A percentile compares a stretch with the other conserved stretches of the same genome.
Conservation (phyloP, 2,797 vertebrate species). For the Sebastiscus tertius region DNA sequence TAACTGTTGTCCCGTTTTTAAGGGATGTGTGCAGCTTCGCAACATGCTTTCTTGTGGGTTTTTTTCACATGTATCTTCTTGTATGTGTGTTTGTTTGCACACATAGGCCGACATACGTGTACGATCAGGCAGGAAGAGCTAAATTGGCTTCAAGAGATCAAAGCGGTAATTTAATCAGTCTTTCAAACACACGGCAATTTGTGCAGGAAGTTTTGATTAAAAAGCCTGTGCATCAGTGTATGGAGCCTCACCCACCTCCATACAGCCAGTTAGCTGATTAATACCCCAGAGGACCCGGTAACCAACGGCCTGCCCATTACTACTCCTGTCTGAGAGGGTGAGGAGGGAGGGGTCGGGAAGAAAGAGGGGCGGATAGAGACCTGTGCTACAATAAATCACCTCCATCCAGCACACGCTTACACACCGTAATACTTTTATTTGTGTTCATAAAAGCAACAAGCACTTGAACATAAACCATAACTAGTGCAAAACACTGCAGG, state of each 20-base stretch:
- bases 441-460: conserved; percentile 5
- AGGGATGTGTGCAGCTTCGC: not conserved
- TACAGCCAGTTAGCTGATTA: conserved; percentile 70
- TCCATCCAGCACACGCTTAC: not conserved
- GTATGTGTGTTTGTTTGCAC: conserved; percentile 25
- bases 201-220: conserved; percentile 69
- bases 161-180: conserved; percentile 69
- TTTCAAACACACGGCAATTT: conserved; percentile 48
- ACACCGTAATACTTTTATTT: conserved; percentile 11
- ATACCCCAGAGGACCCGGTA: conserved; percentile 62
- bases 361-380: conserved; percentile 18
- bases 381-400: conserved; percentile 40
- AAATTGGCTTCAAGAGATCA: conserved; percentile 62
- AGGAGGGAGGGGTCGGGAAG: conserved; percentile 23
- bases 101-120: not conserved
- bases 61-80: conserved; percentile 5
- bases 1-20: not conserved
- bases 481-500: not conserved
- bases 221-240: conserved; percentile 57
- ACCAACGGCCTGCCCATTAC: conserved; percentile 40
- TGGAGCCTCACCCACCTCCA: conserved; percentile 44
- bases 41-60: not conserved
- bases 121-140: conserved; percentile 22
- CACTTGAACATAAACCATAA: not conserved
- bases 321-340: conserved; percentile 28